Evolutionary conservation across 2,888 invertebrate genomes (phyloP).

Genomic region (Netelia inedita): DNA sequence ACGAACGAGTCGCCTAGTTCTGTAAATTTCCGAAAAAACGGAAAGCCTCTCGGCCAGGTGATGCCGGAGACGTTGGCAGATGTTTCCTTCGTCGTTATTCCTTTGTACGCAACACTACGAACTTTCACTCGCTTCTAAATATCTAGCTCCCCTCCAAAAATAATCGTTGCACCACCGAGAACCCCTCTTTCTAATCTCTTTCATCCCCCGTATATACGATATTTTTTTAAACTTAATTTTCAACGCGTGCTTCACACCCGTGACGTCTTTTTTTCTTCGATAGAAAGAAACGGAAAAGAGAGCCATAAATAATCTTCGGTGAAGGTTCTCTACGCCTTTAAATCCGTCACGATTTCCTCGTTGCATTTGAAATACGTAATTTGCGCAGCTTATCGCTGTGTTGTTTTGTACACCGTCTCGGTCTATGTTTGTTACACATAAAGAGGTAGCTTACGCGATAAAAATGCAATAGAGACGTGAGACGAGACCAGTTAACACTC

Average conservation of each 20-base stretch:
- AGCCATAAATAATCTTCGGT: not conserved
- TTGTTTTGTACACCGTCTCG: constrained; percentile 40
- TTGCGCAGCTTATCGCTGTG: constrained; percentile 36
- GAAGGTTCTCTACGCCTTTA: not conserved
- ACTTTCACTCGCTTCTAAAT: constrained; percentile 42
- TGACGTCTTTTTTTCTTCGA: not conserved
- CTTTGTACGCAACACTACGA: constrained; percentile 49
- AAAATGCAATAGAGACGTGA: constrained; percentile 1
- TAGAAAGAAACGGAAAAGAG: not conserved
- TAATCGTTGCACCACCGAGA: constrained; percentile 60
- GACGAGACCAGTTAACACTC: not conserved
- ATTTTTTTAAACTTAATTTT: not conserved
- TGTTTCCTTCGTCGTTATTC: constrained; percentile 75
- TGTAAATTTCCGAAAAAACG: constrained; percentile 80
- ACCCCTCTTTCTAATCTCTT: constrained; percentile 66
- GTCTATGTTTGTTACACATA: constrained; percentile 58
- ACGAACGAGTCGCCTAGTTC: constrained; percentile 12
- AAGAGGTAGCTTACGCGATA: constrained; percentile 48
- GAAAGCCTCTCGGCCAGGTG: constrained; percentile 80
- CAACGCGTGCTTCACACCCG: not conserved
- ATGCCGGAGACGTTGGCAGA: constrained; percentile 80
- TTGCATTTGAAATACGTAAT: constrained; percentile 5
- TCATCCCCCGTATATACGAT: not conserved
- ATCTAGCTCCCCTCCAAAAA: constrained; percentile 41
- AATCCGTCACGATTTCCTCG: not conserved